These are phyloP conservation scores for Autographa pulchrina DNA, from an alignment of 2,888 invertebrate genomes.

Conservation along the genomic window DNA sequence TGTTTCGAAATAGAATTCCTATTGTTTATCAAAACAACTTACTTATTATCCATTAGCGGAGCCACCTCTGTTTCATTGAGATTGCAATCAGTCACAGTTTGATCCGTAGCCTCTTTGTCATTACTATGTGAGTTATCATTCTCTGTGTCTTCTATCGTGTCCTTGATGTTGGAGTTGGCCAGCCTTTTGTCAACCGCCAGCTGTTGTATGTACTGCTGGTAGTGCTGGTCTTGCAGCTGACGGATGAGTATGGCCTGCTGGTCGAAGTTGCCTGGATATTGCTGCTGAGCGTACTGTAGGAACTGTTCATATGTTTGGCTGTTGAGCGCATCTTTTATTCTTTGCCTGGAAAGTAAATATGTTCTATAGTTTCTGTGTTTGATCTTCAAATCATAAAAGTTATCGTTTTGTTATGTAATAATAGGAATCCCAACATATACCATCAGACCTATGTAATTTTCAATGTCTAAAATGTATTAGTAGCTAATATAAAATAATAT, in stretches of 20 bases:
- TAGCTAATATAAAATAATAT: no score
- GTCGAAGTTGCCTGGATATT: constrained; percentile 95
- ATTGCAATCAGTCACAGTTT: constrained; percentile 74
- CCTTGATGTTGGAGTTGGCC: constrained; percentile 77
- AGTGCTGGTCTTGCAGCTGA: constrained; percentile 99
- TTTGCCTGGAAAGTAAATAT: constrained; percentile 87
- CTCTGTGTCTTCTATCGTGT: constrained; percentile 64
- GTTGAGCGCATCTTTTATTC: constrained; percentile 98
- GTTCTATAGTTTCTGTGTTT: neutral
- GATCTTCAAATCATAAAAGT: no score
- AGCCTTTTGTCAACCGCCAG: constrained; percentile 89
- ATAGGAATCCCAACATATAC: no score
- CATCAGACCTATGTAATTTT: no score
- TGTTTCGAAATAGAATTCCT: neutral
- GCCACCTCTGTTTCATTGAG: constrained; percentile 74
- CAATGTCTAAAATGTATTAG: no score
- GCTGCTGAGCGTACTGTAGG: constrained; percentile 97
- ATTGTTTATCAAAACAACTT: constrained; percentile 55
- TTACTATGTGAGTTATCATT: constrained; percentile 57
- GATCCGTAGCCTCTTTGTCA: constrained; percentile 48
- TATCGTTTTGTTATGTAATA: no score
- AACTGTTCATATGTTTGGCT: constrained; percentile 97
- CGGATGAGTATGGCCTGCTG: constrained; percentile 98
- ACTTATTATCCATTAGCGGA: constrained; percentile 76
- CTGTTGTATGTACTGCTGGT: constrained; percentile 99